Conservation (phyloP, 2,888 invertebrate species). For the Dermolepida albohirtum region DNA sequence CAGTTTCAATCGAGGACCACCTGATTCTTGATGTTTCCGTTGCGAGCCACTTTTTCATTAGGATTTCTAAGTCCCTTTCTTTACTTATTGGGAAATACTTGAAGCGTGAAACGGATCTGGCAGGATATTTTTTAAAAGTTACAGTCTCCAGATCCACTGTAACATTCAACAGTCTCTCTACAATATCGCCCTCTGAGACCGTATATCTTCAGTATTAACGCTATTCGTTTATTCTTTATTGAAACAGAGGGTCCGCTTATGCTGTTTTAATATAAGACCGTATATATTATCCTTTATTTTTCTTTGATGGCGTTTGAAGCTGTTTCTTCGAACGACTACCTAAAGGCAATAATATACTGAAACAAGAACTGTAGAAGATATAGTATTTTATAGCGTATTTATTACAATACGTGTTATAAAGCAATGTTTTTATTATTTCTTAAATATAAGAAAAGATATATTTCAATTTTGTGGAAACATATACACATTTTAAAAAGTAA, state of each 20-base stretch:
- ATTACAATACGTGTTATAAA: constrained; percentile 22
- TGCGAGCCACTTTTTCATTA: constrained; percentile 60
- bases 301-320: constrained; percentile 28
- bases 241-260: constrained; percentile 51
- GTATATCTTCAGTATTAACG: constrained; percentile 53
- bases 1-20: constrained; percentile 55
- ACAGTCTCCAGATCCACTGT: constrained; percentile 54
- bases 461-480: too few relatives aligned
- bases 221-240: constrained; percentile 52
- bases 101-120: constrained; percentile 57
- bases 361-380: constrained; percentile 21
- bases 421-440: constrained; percentile 5
- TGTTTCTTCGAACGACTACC: constrained; percentile 25
- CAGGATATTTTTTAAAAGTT: constrained; percentile 56
- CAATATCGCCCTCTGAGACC: constrained; percentile 44
- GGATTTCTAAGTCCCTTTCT: constrained; percentile 53
- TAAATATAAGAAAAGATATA: not conserved
- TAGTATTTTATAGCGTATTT: constrained; percentile 22
- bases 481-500: too few relatives aligned
- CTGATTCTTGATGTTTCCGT: constrained; percentile 55
- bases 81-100: constrained; percentile 58
- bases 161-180: constrained; percentile 54
- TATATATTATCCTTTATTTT: constrained; percentile 42
- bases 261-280: constrained; percentile 43
- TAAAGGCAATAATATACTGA: constrained; percentile 22